Evolutionary conservation across 2,797 vertebrate genomes (phyloP).

Genomic region (Taeniopygia guttata): DNA sequence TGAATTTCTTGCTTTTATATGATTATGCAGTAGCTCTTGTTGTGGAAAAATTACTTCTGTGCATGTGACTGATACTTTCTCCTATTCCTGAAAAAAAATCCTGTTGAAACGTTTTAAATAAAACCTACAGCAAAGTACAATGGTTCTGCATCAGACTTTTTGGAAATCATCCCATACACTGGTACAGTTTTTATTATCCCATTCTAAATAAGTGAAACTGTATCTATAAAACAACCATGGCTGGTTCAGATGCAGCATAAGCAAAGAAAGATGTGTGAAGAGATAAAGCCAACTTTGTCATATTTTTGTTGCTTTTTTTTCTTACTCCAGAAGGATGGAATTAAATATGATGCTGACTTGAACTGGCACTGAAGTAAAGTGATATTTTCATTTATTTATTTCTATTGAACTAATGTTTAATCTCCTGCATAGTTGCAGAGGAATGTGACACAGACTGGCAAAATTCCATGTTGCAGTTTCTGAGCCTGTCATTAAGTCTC

Average conservation of each 20-base stretch:
- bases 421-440: background rate
- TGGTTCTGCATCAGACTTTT: background rate
- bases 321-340: background rate
- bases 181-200: background rate
- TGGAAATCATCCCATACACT: background rate
- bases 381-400: background rate
- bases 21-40: background rate
- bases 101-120: background rate
- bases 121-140: background rate
- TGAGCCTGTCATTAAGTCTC: background rate
- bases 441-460: background rate
- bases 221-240: background rate
- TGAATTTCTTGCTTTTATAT: background rate
- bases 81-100: background rate
- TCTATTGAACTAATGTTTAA: background rate
- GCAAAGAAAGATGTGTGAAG: background rate
- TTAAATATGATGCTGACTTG: background rate
- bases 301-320: background rate
- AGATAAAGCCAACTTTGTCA: background rate
- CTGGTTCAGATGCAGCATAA: background rate
- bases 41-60: constrained; percentile 37
- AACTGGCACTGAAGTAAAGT: background rate
- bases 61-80: background rate
- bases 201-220: background rate
- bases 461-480: background rate